Base-by-base conservation (phyloP, 2,888 invertebrate species). In the Pardosa pseudoannulata region DNA sequence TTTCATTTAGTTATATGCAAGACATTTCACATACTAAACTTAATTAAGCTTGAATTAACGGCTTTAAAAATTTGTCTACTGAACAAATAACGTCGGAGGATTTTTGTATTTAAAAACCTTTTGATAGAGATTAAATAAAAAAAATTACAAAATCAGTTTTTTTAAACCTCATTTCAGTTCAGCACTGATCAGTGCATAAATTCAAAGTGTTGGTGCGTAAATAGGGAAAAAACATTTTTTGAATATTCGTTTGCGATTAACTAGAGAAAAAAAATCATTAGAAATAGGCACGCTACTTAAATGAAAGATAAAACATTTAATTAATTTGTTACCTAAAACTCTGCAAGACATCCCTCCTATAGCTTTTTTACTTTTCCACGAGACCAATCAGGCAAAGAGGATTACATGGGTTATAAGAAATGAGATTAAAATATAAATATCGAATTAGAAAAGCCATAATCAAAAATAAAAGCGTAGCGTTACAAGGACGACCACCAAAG, bases 381-480 rank as follows among this genome's bases (percentile, higher is more conserved):
- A 28, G 36, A 67, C 67, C 29, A 65, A 71, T 67, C 50, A 27
- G 23, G 19, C n/a, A 73, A 78, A 78, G 78, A 46, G 68, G 78
- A 78, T 78, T 72, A 78, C 56, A 39, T 13, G 23, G 23, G 29
- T 50, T 32, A 7, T 36, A 73, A 78, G 78, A 78, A 78, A 72
- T 65, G 31, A 68, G 83, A 73, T 82, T 82, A 82, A 82, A 82
- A 82, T 76, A 39, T 62, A 82, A 81, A 76, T 75, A 82, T 75
- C 28, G 75, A 28, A 68, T 81, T 81, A 41, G 23, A 13, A 23
- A 39, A 80, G 36, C 29, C 71, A 41, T 7, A 36, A 56, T 31
- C 9, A 19, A 50, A 71, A 71, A n/a, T 71, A 27, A 74, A 73
- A 64, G 41, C 13, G 27, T 23, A 23, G 23, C 23, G 5, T 46